A percentile compares a stretch with the other conserved stretches of the same genome.
Evolutionary conservation across 2,888 invertebrate species (phyloP).

Genomic region (Leucophenga maculata): DNA sequence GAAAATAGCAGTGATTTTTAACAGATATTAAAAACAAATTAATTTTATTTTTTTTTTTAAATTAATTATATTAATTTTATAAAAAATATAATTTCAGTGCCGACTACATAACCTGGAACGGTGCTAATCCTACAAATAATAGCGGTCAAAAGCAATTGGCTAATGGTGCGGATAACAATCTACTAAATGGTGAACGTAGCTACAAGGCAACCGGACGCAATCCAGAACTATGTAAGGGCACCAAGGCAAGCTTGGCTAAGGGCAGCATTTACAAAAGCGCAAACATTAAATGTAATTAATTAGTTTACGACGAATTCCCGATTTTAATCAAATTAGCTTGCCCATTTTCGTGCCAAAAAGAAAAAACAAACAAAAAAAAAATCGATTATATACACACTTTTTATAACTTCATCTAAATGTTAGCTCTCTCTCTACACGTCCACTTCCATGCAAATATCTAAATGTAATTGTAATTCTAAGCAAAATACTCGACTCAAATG

Average conservation of each 20-base stretch:
- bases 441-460: slow-evolving; percentile 1
- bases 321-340: neutral
- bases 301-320: slow-evolving; percentile 42
- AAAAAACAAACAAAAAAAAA: neutral
- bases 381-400: slow-evolving; percentile 28
- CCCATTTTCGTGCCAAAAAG: slow-evolving; percentile 50
- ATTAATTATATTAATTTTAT: neutral
- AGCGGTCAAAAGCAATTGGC: slow-evolving; percentile 73
- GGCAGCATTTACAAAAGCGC: slow-evolving; percentile 80
- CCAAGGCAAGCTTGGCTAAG: slow-evolving; percentile 81
- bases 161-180: slow-evolving; percentile 75
- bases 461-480: too few relatives aligned
- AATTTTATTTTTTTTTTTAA: neutral
- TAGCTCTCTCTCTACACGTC: slow-evolving; percentile 19
- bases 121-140: slow-evolving; percentile 80
- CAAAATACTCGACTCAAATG: too few relatives aligned
- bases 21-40: neutral
- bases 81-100: slow-evolving; percentile 73
- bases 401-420: neutral
- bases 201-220: slow-evolving; percentile 79
- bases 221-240: slow-evolving; percentile 80
- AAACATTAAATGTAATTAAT: slow-evolving; percentile 71
- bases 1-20: neutral
- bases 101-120: slow-evolving; percentile 89
- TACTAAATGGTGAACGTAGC: slow-evolving; percentile 67